These are phyloP conservation scores for Drosophila tani DNA, from an alignment of 1,140 invertebrate genomes.

Conservation along the genomic window DNA sequence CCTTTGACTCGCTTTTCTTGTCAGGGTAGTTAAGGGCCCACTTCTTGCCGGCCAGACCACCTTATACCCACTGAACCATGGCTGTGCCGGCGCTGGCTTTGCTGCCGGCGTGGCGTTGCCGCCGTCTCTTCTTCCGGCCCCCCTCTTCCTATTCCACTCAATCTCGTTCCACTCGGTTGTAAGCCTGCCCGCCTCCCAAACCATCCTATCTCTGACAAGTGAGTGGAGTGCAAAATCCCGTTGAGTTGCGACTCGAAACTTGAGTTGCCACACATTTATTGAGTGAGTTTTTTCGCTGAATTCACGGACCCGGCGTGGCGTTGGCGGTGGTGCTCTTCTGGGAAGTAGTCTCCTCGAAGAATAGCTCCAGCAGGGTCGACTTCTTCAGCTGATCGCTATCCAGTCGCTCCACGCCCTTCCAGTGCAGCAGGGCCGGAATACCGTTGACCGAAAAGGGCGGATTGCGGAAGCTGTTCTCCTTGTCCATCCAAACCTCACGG, in stretches of 20 bases:
- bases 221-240: slow-evolving; percentile 4
- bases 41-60: slow-evolving; percentile 1
- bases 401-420: slow-evolving; percentile 63
- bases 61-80: not conserved
- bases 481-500: slow-evolving; percentile 51
- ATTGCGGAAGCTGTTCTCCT: slow-evolving; percentile 46
- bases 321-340: slow-evolving; percentile 2
- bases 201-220: not conserved
- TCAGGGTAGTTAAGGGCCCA: not conserved
- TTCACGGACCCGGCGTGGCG: not conserved
- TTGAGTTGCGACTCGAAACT: slow-evolving; percentile 18
- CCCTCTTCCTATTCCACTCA: slow-evolving; percentile 1
- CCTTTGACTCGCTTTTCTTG: too few species aligned
- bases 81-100: slow-evolving; percentile 17
- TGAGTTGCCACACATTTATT: slow-evolving; percentile 17
- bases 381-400: slow-evolving; percentile 57
- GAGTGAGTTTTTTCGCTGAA: slow-evolving; percentile 1
- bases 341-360: slow-evolving; percentile 56
- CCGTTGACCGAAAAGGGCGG: slow-evolving; percentile 21
- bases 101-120: slow-evolving; percentile 14
- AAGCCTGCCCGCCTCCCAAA: not conserved
- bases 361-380: slow-evolving; percentile 42
- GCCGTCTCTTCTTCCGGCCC: too few species aligned
- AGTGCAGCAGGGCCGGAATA: slow-evolving; percentile 56
- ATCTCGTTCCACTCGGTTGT: not conserved